Evolutionary conservation across 2,797 vertebrate genomes (phyloP), one percentile per base, ranked within the genome.

Genomic region (Dendrocincla tyrannina): DNA sequence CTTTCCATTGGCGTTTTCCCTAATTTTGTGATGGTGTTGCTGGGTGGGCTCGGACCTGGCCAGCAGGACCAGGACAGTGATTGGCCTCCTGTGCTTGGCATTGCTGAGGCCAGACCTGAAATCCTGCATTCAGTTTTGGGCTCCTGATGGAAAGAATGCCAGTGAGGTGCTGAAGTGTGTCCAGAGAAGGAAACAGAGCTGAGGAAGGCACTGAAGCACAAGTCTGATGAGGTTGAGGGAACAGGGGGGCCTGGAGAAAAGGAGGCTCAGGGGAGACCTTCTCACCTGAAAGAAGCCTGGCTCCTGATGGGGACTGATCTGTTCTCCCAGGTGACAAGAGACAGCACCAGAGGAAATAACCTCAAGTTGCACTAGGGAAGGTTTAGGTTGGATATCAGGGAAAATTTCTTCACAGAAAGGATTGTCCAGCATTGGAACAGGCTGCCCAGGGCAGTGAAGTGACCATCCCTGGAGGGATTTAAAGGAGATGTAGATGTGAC

Each of bases 1-100:
- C 14, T 5, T 13, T 16, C 16, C 11, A 0, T 15, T 6, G 7
- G 5, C 4, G 2, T 18, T 50, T 32, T 8, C 10, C 22, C 28
- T 5, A 0, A 2, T 52, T 85, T 75, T 52, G 14, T 12, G 35
- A 4, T 7, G 66, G 27, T 32, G 32, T 44, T 70, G 42, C 17
- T 56, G 23, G 17, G 11, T 7, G 41, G 44, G 58, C 17, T 83
- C 14, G 44, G 24, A 64, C 11, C n/a, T 25, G 37, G 23, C 27
- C 86, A n/a, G 35, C 55, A 68, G 62, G 42, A 37, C 5, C 42
- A 39, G 72, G 27, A 35, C 35, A 35, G 37, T 7, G 12, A 30
- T 25, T 64, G 56, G 17, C 24, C 17, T 20, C 24, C n/a, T 32
- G 24, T 27, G n/a, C 50, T 35, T 66, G n/a, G 37, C 35, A 2